Percentiles rank a stretch among this genome's conserved stretches.
phyloP scores from a whole-genome alignment of 2,797 vertebrate species.

The Cetoscarus ocellatus region DNA sequence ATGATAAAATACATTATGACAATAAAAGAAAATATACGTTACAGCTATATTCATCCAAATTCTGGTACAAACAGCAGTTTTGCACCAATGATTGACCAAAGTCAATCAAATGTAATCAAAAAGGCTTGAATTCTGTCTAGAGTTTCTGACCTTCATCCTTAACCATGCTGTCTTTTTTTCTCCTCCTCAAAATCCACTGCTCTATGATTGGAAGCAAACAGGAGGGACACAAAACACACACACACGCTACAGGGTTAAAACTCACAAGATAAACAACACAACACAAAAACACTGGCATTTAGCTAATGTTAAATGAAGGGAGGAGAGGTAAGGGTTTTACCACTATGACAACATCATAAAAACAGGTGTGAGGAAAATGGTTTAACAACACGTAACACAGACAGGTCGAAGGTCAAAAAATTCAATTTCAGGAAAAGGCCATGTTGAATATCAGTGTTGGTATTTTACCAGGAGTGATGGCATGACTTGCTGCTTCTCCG shows the following conservation, averaged over 20 bases:
- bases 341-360: conserved; percentile 19
- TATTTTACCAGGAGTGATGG: conserved; percentile 77
- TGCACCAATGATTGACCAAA: conserved; percentile 17
- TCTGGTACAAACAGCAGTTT: neutral
- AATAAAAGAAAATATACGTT: too few relatives aligned
- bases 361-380: conserved; percentile 24
- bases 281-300: neutral
- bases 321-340: neutral
- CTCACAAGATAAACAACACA: conserved; percentile 10
- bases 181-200: conserved; percentile 83
- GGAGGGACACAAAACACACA: conserved; percentile 44
- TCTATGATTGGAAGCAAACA: conserved; percentile 70
- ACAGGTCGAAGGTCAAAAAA: conserved; percentile 44
- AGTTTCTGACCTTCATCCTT: conserved; percentile 78
- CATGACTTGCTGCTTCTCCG: conserved; percentile 80
- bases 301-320: neutral
- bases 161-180: conserved; percentile 66
- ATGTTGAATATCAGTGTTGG: conserved; percentile 35
- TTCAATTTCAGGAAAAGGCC: conserved; percentile 58
- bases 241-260: conserved; percentile 41
- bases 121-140: conserved; percentile 3
- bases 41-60: too few relatives aligned
- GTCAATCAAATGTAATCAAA: conserved; percentile 1
- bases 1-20: too few relatives aligned
- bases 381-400: conserved; percentile 9